Conservation (phyloP, 2,113 vertebrate species). For the Laticauda colubrina region DNA sequence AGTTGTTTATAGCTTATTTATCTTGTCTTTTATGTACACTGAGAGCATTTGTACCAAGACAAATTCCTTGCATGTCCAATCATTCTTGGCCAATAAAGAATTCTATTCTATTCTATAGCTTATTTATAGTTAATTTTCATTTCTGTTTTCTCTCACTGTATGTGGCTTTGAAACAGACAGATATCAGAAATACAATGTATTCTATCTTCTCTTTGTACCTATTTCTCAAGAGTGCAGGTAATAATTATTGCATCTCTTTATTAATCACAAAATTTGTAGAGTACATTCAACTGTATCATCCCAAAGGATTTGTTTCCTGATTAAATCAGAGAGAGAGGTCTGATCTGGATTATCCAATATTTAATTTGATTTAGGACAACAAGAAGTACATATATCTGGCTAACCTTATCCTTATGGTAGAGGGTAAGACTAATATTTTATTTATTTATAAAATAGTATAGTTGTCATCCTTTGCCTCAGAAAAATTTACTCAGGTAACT, state of each 20-base stretch:
- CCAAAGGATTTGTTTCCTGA: background rate
- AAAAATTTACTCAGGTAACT: background rate
- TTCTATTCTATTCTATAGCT: too few species aligned
- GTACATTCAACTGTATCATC: background rate
- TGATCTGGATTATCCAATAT: background rate
- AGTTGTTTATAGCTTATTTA: conserved; percentile 36
- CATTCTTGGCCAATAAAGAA: too few species aligned
- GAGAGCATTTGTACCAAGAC: too few species aligned
- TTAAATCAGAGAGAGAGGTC: background rate
- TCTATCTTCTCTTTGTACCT: background rate
- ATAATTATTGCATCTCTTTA: background rate
- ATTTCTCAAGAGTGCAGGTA: background rate
- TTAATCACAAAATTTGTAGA: background rate
- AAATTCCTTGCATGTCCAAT: too few species aligned
- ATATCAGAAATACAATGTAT: background rate
- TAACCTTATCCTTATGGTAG: background rate
- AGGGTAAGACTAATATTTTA: background rate
- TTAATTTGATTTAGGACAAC: background rate
- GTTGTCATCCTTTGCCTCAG: background rate
- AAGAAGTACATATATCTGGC: background rate
- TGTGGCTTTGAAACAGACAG: background rate
- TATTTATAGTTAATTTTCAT: background rate
- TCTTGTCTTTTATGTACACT: too few species aligned
- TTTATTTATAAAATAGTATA: background rate
- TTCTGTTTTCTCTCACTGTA: background rate